Percentiles rank a stretch among this genome's conserved stretches.
phyloP scores from a whole-genome alignment of 1,140 invertebrate species.

The Laodelphax striatellus region DNA sequence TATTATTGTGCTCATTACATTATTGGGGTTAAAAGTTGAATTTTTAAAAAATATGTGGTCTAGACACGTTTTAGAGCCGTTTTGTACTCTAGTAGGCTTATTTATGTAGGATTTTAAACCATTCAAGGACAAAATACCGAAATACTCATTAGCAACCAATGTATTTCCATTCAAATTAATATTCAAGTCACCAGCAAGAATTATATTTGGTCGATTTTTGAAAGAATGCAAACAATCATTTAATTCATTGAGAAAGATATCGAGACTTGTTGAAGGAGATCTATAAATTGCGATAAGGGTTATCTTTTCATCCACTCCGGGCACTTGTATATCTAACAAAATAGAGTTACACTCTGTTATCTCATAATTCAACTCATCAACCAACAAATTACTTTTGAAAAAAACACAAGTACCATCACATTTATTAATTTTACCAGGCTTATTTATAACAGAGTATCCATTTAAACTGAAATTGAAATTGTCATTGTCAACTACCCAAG shows the following conservation, averaged over 20 bases:
- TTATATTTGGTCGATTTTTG: neutral
- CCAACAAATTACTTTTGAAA: too few species aligned
- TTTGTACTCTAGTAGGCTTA: neutral
- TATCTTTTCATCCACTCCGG: too few species aligned
- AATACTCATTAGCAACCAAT: neutral
- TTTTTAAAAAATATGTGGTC: neutral
- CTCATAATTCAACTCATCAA: too few species aligned
- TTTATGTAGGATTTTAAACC: neutral
- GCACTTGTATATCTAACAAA: too few species aligned
- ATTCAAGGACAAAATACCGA: neutral
- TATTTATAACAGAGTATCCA: too few species aligned
- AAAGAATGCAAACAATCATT: neutral
- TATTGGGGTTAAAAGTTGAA: neutral
- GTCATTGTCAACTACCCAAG: too few species aligned
- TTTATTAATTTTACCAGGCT: too few species aligned
- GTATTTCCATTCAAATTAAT: neutral
- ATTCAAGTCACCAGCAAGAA: neutral
- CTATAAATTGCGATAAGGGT: too few species aligned
- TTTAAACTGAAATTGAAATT: too few species aligned
- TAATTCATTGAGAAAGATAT: neutral
- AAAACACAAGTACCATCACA: too few species aligned
- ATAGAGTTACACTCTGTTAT: too few species aligned
- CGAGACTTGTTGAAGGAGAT: neutral
- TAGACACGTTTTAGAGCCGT: neutral
- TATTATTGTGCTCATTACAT: neutral